Conservation (phyloP, 2,113 vertebrate species). For the Sakesphorus luctuosus region DNA sequence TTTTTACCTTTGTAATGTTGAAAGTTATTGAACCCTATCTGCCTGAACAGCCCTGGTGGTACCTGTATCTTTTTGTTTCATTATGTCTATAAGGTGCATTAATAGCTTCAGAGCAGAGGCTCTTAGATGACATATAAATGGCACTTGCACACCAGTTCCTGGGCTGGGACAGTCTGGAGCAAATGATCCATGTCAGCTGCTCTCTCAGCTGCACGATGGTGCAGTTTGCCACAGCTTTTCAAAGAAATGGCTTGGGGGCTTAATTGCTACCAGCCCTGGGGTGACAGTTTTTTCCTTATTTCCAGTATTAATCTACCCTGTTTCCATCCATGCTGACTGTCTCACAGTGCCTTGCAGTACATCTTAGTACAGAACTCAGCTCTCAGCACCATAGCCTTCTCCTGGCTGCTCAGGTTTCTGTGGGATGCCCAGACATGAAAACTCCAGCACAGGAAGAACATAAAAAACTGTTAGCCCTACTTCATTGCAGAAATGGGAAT, state of each 20-base stretch:
- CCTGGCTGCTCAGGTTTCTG: neutral
- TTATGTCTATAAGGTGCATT: neutral
- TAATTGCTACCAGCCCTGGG: neutral
- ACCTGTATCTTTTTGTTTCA: neutral
- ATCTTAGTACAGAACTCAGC: neutral
- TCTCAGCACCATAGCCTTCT: neutral
- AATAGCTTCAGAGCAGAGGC: neutral
- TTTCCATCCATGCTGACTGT: neutral
- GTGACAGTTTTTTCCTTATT: neutral
- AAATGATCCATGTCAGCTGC: neutral
- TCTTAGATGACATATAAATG: neutral
- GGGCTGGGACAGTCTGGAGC: rapidly evolving
- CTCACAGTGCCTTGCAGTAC: neutral
- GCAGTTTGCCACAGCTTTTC: neutral
- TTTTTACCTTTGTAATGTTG: neutral
- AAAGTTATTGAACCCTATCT: neutral
- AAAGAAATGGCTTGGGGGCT: neutral
- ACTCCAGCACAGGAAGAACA: rapidly evolving
- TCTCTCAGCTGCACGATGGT: neutral
- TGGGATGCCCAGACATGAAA: neutral
- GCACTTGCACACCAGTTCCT: neutral
- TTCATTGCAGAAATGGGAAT: neutral
- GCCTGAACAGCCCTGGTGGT: neutral
- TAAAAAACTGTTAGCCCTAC: neutral
- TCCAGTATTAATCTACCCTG: neutral